Evolutionary conservation across 1,140 invertebrate genomes (phyloP).

Genomic region (Polypedilum pembai): DNA sequence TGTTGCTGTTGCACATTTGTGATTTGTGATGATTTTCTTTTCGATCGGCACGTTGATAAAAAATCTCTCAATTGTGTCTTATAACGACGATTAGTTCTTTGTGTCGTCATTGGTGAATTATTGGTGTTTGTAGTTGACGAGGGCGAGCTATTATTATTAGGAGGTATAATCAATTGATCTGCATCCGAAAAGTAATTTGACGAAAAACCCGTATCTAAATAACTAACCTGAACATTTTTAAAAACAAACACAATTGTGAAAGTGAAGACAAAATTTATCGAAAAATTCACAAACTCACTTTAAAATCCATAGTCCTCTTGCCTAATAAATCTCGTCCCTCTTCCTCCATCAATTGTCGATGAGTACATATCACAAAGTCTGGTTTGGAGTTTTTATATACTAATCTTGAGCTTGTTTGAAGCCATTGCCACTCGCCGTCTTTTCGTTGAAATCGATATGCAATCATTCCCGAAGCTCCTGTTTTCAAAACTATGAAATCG

Average conservation of each 20-base stretch:
- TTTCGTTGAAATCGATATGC: slow-evolving; percentile 94
- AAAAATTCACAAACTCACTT: slow-evolving; percentile 51
- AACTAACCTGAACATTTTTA: slow-evolving; percentile 51
- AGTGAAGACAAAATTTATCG: no score
- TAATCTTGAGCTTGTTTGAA: slow-evolving; percentile 89
- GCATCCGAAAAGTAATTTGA: slow-evolving; percentile 82
- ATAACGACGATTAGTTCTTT: slow-evolving; percentile 75
- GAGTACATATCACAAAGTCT: slow-evolving; percentile 96
- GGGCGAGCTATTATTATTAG: slow-evolving; percentile 40
- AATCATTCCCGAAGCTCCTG: slow-evolving; percentile 95
- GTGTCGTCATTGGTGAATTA: slow-evolving; percentile 48
- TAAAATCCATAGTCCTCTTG: slow-evolving; percentile 97
- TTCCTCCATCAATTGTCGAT: slow-evolving; percentile 96
- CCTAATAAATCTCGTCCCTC: slow-evolving; percentile 92
- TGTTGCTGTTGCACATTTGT: slow-evolving; percentile 44
- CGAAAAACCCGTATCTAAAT: slow-evolving; percentile 83
- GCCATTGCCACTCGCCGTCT: slow-evolving; percentile 92
- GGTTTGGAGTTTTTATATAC: slow-evolving; percentile 99
- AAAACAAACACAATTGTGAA: neutral
- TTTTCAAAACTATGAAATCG: slow-evolving; percentile 82
- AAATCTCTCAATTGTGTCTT: slow-evolving; percentile 90
- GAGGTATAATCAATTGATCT: slow-evolving; percentile 65
- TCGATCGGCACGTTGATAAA: slow-evolving; percentile 82
- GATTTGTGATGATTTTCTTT: slow-evolving; percentile 63
- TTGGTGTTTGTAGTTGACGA: slow-evolving; percentile 30